A percentile compares a stretch with the other conserved stretches of the same genome.
Conservation (phyloP, 2,888 invertebrate species). For the Myopa testacea region DNA sequence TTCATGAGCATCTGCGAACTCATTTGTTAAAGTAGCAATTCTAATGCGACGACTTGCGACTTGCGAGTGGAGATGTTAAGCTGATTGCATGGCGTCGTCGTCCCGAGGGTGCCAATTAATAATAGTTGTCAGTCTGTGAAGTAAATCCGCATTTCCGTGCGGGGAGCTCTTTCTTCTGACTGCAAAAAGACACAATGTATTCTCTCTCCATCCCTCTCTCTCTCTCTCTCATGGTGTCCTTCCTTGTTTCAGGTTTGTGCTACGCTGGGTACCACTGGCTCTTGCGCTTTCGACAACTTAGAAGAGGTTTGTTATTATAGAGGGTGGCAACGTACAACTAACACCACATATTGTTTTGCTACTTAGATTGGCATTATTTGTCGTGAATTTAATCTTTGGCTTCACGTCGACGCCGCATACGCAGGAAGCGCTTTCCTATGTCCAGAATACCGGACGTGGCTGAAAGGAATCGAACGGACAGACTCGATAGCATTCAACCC, state of each 20-base stretch:
- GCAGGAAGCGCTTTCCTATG: constrained; percentile 97
- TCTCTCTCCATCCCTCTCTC: neutral
- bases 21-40: neutral
- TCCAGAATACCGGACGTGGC: constrained; percentile 92
- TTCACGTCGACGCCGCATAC: constrained; percentile 98
- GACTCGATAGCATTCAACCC: constrained; percentile 98
- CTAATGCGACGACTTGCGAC: constrained; percentile 1
- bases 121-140: constrained; percentile 32
- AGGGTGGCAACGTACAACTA: neutral
- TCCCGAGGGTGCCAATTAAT: constrained; percentile 63
- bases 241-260: constrained; percentile 73
- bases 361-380: constrained; percentile 74
- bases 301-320: constrained; percentile 65
- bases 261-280: constrained; percentile 95
- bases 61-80: constrained; percentile 47
- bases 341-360: neutral
- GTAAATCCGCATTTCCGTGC: neutral
- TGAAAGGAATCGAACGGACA: constrained; percentile 90
- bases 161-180: neutral
- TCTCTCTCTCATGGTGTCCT: constrained; percentile 18
- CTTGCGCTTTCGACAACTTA: constrained; percentile 95
- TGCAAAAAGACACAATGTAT: constrained; percentile 18
- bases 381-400: constrained; percentile 86
- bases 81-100: constrained; percentile 45
- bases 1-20: neutral